phyloP scores from a whole-genome alignment of 1,140 invertebrate species.

The Halesus radiatus region DNA sequence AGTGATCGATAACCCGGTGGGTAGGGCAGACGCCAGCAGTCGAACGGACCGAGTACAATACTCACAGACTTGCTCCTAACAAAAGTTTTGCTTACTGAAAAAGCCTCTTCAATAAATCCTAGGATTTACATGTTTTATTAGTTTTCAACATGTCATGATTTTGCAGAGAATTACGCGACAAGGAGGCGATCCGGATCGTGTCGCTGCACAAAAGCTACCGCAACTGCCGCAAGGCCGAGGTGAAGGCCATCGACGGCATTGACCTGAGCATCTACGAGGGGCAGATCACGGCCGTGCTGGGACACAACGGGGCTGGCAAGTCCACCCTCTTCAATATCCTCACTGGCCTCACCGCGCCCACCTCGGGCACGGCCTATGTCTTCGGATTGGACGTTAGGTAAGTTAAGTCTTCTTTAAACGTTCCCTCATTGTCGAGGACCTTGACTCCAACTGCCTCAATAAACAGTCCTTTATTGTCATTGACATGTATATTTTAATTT shows the following conservation, averaged over 20 bases:
- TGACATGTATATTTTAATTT: too few species aligned
- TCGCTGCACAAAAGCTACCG: slow-evolving; percentile 81
- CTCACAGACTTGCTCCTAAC: too few species aligned
- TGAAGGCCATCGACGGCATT: slow-evolving; percentile 75
- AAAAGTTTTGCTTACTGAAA: too few species aligned
- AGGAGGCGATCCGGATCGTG: slow-evolving; percentile 82
- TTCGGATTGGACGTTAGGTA: slow-evolving; percentile 82
- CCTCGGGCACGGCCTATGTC: slow-evolving; percentile 81
- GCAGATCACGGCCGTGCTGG: slow-evolving; percentile 87
- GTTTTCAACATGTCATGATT: too few species aligned
- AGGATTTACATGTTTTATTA: too few species aligned
- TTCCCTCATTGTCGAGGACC: too few species aligned
- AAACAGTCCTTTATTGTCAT: too few species aligned
- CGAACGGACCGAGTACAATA: too few species aligned
- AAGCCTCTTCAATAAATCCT: too few species aligned
- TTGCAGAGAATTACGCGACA: slow-evolving; percentile 75
- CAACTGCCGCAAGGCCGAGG: slow-evolving; percentile 70
- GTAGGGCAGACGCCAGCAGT: too few species aligned
- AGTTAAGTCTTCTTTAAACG: background rate
- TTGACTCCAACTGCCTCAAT: too few species aligned
- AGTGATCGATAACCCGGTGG: too few species aligned
- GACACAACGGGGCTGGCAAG: slow-evolving; percentile 92
- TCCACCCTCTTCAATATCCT: slow-evolving; percentile 90
- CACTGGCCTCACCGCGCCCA: slow-evolving; percentile 83
- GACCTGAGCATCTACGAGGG: slow-evolving; percentile 84